Base-by-base conservation (phyloP, 2,797 vertebrate species). In the Heliangelus exortis region DNA sequence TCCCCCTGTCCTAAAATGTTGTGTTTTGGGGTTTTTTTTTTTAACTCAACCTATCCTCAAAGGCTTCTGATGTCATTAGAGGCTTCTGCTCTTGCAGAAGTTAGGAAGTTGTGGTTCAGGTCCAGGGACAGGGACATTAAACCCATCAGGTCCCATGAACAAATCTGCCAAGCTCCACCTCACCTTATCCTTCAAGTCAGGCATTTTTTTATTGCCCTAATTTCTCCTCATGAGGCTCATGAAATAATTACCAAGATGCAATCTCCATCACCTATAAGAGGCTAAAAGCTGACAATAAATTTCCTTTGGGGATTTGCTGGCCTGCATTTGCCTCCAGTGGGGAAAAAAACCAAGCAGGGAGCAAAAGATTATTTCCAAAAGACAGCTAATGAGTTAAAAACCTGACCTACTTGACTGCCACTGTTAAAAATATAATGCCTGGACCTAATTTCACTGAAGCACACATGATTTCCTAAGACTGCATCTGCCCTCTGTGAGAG, bases 401-500 rank as follows among this genome's bases (percentile, higher is more conserved):
- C 41, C 11, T 97, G 91, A 95, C 93, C 95, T 93, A 96, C 77
- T 93, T 96, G 95, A 58, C 86, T 89, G 74, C 23, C 53, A 90
- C 4, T 5, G 92, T 91, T 95, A 92, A 94, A 96, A 93, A 83
- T 90, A 92, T 65, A 96, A 96, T 68, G 87, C 87, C 61, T 84
- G 93, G 93, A 93, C 86, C 95, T 84, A 92, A 96, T 96, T 95
- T 92, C 87, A 91, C 77, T 92, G 94, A 95, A 96, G 93, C 65
- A 20, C 80, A 41, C 80, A 36, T 87, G 91, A 92, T 92, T 96
- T 91, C 89, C 39, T 89, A 90, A 86, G 55, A 80, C 50, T 71
- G 36, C 72, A 51, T 36, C 34, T 74, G 61, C 75, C 84, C 63
- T 93, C 58, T 48, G 34, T 0, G 0, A 65, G 57, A 20, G 19